phyloP scores from a whole-genome alignment of 2,797 vertebrate species.

The Limnodromus scolopaceus region DNA sequence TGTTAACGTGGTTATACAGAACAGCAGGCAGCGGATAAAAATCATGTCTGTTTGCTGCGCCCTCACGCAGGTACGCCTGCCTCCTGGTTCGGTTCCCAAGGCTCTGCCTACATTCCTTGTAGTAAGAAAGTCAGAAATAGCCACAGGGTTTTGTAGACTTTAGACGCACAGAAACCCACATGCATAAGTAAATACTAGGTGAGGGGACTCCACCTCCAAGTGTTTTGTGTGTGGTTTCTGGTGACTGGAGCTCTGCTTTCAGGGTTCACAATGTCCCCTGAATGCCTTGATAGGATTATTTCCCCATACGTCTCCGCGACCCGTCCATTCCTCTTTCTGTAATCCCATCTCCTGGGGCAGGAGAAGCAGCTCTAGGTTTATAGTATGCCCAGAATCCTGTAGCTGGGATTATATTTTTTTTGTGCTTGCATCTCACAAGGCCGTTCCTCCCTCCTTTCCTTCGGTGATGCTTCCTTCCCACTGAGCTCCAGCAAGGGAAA shows the following conservation, averaged over 20 bases:
- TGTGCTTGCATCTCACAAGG: not conserved
- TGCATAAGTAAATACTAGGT: slow-evolving; percentile 21
- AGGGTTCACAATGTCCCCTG: slow-evolving; percentile 50
- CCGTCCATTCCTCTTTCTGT: slow-evolving; percentile 40
- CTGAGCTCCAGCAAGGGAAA: slow-evolving; percentile 14
- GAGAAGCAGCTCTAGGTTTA: slow-evolving; percentile 46
- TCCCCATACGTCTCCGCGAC: not conserved
- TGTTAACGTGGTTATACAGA: slow-evolving; percentile 21
- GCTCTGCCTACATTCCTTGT: slow-evolving; percentile 25
- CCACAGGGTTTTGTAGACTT: slow-evolving; percentile 23
- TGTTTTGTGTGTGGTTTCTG: slow-evolving; percentile 55
- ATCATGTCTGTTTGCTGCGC: not conserved
- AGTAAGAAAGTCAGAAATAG: slow-evolving; percentile 57
- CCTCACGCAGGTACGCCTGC: not conserved
- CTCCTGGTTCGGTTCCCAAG: slow-evolving; percentile 20
- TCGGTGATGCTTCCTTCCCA: slow-evolving; percentile 8
- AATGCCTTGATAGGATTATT: slow-evolving; percentile 67
- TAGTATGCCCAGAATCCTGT: slow-evolving; percentile 23
- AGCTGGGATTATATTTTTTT: slow-evolving; percentile 40
- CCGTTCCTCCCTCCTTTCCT: not conserved
- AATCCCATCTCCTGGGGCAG: slow-evolving; percentile 61
- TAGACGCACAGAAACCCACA: not conserved
- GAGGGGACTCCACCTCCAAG: slow-evolving; percentile 33
- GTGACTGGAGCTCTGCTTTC: slow-evolving; percentile 39
- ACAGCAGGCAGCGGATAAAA: slow-evolving; percentile 40